Conservation (phyloP, 2,797 vertebrate species). For the Melanotaenia boesemani region DNA sequence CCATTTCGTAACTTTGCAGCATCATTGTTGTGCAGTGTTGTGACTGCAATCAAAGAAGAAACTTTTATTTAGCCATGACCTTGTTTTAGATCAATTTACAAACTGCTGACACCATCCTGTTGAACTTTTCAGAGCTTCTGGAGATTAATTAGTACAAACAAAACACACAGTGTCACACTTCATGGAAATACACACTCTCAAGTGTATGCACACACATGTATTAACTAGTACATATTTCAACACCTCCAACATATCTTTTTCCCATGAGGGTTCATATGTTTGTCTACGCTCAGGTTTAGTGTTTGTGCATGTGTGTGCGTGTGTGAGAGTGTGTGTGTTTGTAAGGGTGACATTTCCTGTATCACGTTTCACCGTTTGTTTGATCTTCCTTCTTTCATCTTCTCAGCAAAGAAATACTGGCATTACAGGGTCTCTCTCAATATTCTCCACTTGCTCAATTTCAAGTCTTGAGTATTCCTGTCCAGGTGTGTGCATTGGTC, state of each 20-base stretch:
- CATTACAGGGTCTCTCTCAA: slow-evolving; percentile 69
- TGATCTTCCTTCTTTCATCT: slow-evolving; percentile 81
- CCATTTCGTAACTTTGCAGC: slow-evolving; percentile 7
- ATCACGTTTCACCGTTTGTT: slow-evolving; percentile 73
- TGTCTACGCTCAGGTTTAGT: slow-evolving; percentile 14
- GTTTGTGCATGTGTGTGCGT: not conserved
- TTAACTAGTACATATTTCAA: slow-evolving; percentile 24
- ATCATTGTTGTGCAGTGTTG: slow-evolving; percentile 9
- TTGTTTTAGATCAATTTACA: slow-evolving; percentile 41
- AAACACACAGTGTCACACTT: slow-evolving; percentile 30
- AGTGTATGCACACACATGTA: not conserved
- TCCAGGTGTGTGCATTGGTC: slow-evolving; percentile 3
- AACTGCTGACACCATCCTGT: slow-evolving; percentile 8
- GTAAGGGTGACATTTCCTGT: slow-evolving; percentile 71
- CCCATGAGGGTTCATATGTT: slow-evolving; percentile 31
- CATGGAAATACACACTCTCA: slow-evolving; percentile 3
- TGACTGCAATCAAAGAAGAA: slow-evolving; percentile 29
- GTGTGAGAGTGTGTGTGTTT: slow-evolving; percentile 30
- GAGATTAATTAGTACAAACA: slow-evolving; percentile 62
- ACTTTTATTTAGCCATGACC: slow-evolving; percentile 47
- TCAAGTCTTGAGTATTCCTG: slow-evolving; percentile 36
- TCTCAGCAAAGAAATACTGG: slow-evolving; percentile 76
- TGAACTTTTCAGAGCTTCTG: slow-evolving; percentile 33
- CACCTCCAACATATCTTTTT: slow-evolving; percentile 9
- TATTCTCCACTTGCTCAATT: slow-evolving; percentile 56